Percentiles rank a stretch among this genome's conserved stretches.
Evolutionary conservation across 1,140 invertebrate species (phyloP).

Genomic region (Euwallacea similis): DNA sequence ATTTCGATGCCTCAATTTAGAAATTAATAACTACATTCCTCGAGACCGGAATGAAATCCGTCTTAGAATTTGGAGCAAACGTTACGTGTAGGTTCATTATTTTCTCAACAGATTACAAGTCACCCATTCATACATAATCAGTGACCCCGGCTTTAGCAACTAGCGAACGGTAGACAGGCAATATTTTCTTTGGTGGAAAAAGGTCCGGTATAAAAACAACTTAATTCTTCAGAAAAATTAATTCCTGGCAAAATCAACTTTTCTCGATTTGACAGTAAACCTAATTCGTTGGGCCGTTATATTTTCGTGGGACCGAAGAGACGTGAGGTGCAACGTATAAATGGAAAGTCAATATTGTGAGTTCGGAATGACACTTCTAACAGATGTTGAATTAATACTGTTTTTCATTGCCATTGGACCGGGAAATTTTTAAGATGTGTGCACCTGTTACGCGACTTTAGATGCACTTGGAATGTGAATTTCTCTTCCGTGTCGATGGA

Average conservation of each 20-base stretch:
- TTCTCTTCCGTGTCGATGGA: too few relatives aligned
- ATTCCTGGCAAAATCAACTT: conserved; percentile 8
- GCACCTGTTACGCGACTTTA: too few relatives aligned
- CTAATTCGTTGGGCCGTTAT: conserved; percentile 5
- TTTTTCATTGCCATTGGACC: too few relatives aligned
- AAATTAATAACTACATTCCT: too few relatives aligned
- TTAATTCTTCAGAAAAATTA: conserved; percentile 15
- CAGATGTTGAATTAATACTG: neutral
- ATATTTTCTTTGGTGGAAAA: conserved; percentile 7
- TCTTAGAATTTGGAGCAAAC: too few relatives aligned
- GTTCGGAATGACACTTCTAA: neutral
- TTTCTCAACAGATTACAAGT: too few relatives aligned
- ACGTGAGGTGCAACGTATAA: conserved; percentile 19
- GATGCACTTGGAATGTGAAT: too few relatives aligned
- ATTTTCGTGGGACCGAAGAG: conserved; percentile 11
- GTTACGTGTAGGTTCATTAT: too few relatives aligned
- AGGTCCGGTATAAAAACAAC: neutral
- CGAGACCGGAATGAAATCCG: too few relatives aligned
- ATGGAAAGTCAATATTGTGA: conserved; percentile 31
- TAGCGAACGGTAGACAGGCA: neutral
- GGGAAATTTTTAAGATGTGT: too few relatives aligned
- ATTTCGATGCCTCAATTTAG: too few relatives aligned
- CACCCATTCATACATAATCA: too few relatives aligned
- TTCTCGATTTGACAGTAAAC: conserved; percentile 6
- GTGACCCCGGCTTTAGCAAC: neutral